These are phyloP conservation scores for Prunella himalayana DNA, from an alignment of 2,113 vertebrate species.

Conservation along the genomic window DNA sequence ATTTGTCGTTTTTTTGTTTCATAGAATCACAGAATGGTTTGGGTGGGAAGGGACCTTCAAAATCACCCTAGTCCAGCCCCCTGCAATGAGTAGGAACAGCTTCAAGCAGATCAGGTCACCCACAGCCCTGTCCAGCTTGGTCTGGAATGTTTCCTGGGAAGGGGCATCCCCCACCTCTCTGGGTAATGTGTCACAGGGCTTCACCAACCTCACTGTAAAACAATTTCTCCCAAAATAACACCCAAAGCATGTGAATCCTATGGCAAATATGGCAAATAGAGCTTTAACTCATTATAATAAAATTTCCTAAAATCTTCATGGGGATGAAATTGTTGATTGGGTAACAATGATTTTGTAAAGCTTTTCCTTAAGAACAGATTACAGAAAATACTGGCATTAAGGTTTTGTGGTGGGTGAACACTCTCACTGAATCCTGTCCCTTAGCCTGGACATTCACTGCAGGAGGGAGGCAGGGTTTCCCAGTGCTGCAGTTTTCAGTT, in stretches of 20 bases:
- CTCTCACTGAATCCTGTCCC: not conserved
- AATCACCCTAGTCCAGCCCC: not conserved
- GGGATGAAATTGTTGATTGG: not conserved
- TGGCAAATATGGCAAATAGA: not conserved
- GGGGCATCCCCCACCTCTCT: not conserved
- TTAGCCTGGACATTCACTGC: not conserved
- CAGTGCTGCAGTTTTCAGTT: not conserved
- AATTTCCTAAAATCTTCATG: not conserved
- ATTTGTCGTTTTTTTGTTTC: not conserved
- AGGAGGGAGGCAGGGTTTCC: not conserved
- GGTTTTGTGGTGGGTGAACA: not conserved
- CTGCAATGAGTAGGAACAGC: not conserved
- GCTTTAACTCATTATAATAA: not conserved
- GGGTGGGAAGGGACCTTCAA: not conserved
- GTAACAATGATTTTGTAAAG: not conserved
- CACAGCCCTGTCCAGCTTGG: accelerated
- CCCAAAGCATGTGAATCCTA: accelerated
- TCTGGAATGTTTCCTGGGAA: not conserved
- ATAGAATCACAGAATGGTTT: not conserved
- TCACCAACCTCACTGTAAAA: not conserved
- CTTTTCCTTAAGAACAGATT: not conserved
- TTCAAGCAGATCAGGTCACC: not conserved
- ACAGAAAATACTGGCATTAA: not conserved
- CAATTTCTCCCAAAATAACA: not conserved
- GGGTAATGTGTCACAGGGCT: not conserved